phyloP scores from a whole-genome alignment of 2,797 vertebrate genomes.

The Sandelia bainsii region DNA sequence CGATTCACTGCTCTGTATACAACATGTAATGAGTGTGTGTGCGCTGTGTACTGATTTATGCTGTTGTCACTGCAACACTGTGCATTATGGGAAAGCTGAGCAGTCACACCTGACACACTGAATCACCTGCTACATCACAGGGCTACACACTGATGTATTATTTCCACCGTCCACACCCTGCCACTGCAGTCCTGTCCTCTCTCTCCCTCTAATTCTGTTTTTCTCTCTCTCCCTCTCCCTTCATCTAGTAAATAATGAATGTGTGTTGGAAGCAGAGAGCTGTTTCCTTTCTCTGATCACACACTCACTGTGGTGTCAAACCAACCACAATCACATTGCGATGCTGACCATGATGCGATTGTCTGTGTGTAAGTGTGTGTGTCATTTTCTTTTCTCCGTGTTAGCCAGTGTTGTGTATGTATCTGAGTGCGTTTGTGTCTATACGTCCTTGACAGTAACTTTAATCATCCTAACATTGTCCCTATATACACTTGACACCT shows the following conservation, averaged over 20 bases:
- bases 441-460: conserved; percentile 46
- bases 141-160: conserved; percentile 20
- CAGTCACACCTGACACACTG: conserved; percentile 53
- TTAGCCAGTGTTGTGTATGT: not conserved
- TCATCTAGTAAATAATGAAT: conserved; percentile 68
- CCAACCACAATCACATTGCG: not conserved
- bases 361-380: not conserved
- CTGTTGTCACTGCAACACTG: conserved; percentile 44
- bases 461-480: conserved; percentile 16
- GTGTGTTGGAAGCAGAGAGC: conserved; percentile 55
- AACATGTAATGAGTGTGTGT: conserved; percentile 1
- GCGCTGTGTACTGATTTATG: conserved; percentile 46
- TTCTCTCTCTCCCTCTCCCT: conserved; percentile 4
- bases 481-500: conserved; percentile 6
- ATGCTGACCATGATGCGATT: conserved; percentile 14
- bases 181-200: conserved; percentile 62
- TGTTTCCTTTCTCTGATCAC: conserved; percentile 51
- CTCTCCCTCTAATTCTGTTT: not conserved
- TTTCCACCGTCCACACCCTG: conserved; percentile 66
- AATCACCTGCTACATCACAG: conserved; percentile 51
- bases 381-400: not conserved
- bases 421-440: conserved; percentile 12
- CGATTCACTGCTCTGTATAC: not conserved
- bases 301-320: conserved; percentile 38
- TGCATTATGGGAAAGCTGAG: conserved; percentile 68